Evolutionary conservation across 2,797 vertebrate species (phyloP).

Genomic region (Neomorphus geoffroyi): DNA sequence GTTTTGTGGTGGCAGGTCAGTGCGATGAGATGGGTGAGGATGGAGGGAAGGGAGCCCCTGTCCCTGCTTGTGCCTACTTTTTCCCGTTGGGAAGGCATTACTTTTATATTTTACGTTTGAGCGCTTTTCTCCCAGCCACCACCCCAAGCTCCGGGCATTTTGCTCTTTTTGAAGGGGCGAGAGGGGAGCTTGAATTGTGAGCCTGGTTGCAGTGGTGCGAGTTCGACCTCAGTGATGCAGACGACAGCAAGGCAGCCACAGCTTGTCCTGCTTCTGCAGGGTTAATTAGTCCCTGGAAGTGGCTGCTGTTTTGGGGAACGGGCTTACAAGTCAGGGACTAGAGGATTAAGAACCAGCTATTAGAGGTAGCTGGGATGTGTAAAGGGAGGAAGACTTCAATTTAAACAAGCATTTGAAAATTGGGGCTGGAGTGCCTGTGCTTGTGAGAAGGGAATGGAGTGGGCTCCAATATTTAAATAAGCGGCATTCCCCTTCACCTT

Average conservation of each 20-base stretch:
- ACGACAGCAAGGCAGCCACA: accelerated
- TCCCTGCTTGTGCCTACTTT: background rate
- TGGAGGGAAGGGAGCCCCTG: background rate
- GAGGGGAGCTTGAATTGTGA: background rate
- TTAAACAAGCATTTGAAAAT: background rate
- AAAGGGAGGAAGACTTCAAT: background rate
- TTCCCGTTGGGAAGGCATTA: background rate
- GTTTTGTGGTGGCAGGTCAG: background rate
- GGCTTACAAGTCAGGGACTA: background rate
- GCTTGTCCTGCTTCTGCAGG: background rate
- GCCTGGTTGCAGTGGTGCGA: background rate
- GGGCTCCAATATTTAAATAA: background rate
- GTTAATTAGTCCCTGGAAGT: background rate
- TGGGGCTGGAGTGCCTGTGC: background rate
- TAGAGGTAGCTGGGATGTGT: background rate
- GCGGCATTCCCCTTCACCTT: background rate
- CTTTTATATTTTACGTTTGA: background rate
- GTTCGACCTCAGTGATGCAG: background rate
- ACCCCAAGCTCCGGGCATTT: background rate
- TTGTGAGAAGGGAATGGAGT: background rate
- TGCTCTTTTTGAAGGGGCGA: background rate
- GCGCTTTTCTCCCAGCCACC: background rate
- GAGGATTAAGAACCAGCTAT: background rate
- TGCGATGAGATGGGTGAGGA: accelerated
- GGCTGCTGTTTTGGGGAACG: background rate